phyloP scores from a whole-genome alignment of 1,140 invertebrate genomes.

The Leptinotarsa defecta region DNA sequence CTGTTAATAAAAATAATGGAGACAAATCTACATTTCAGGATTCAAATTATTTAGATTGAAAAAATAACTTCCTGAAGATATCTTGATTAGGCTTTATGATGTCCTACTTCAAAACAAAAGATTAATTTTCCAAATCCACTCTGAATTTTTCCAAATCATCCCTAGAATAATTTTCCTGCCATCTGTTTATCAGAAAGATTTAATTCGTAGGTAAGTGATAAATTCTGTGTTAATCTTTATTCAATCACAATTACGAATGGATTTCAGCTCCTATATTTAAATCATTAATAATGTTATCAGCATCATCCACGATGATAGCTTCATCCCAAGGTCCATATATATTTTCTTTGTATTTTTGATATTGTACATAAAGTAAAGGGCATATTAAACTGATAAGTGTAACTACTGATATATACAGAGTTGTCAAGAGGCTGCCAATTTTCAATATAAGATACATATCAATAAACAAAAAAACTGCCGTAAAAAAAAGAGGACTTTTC shows the following conservation, averaged over 20 bases:
- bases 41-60: too few relatives aligned
- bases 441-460: constrained; percentile 62
- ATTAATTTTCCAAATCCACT: too few relatives aligned
- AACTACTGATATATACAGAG: constrained; percentile 66
- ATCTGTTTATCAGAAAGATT: too few relatives aligned
- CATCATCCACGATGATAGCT: constrained; percentile 73
- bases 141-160: too few relatives aligned
- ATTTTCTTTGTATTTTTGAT: constrained; percentile 88
- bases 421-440: constrained; percentile 64
- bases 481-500: constrained; percentile 54
- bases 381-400: constrained; percentile 74
- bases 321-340: constrained; percentile 97
- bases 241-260: neutral
- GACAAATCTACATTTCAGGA: too few relatives aligned
- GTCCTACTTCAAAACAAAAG: too few relatives aligned
- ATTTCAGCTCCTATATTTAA: neutral
- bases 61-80: too few relatives aligned
- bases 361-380: constrained; percentile 75
- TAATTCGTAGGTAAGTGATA: too few relatives aligned
- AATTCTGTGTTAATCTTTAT: too few relatives aligned
- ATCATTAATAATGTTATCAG: constrained; percentile 53
- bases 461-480: constrained; percentile 55
- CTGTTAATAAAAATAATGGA: too few relatives aligned
- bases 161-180: too few relatives aligned
- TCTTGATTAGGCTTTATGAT: too few relatives aligned